Evolutionary conservation across 2,113 vertebrate species (phyloP), one percentile per base, ranked within the genome.

Genomic region (Dasyprocta punctata): DNA sequence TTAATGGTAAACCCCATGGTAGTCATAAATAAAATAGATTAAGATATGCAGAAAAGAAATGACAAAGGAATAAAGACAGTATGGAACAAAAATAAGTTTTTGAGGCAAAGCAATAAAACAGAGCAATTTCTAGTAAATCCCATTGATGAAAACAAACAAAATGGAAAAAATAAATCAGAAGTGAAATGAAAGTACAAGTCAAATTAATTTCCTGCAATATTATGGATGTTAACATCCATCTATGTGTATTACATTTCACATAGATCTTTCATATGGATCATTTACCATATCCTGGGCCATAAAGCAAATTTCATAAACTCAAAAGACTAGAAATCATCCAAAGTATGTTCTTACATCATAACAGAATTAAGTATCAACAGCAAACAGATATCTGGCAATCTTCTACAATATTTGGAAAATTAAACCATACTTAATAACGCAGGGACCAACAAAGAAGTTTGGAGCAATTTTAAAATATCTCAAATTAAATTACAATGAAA

Each of bases 331-430:
- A 80, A 52, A 80, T 52, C 33, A 80, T 54, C 17, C 77, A 52
- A 54, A 54, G 2, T 36, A 54, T 36, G 30, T 52, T 54, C 30
- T 80, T 49, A 54, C 30, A 54, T 30, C 77, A 54, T 36, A 36
- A 52, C 33, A 65, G 88, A 73, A 89, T 95, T 56, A 73, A 63
- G 56, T 41, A 56, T 89, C n/a, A 81, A 92, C 19, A 78, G 17
- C 16, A n/a, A 78, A 96, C 86, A 77, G 52, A 24, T 13, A 85
- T 28, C n/a, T 22, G 61, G 30, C 69, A 89, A 85, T 81, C 67
- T 88, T 49, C 63, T 86, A 3, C 63, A 54, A 94, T 69, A 92
- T 22, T 44, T 86, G n/a, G 71, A 85, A 85, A 92, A 89, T 80
- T 81, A 86, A 85, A 63, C 9, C 19, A 81, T 22, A 92, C 44